phyloP scores from a whole-genome alignment of 2,888 invertebrate genomes.

The Andrena haemorrhoa region DNA sequence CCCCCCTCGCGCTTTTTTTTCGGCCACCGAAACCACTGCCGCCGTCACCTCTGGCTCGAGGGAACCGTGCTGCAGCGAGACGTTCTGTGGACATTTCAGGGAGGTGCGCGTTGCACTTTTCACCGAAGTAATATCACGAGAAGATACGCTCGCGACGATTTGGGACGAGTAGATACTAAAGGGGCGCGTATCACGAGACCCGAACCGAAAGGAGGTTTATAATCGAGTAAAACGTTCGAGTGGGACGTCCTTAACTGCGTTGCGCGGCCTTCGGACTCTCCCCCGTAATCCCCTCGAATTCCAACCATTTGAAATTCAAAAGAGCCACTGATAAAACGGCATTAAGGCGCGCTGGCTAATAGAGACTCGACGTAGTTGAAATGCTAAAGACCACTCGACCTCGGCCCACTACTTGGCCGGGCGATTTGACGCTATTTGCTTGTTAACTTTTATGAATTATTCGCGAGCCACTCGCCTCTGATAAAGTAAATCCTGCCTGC shows the following conservation, averaged over 20 bases:
- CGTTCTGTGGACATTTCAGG: conserved; percentile 31
- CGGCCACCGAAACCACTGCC: conserved; percentile 6
- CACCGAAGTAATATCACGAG: conserved; percentile 52
- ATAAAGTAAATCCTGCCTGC: conserved; percentile 45
- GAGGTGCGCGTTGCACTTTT: conserved; percentile 52
- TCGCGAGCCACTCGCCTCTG: conserved; percentile 43
- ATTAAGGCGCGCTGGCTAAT: conserved; percentile 12
- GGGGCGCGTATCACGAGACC: not conserved
- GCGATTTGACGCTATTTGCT: conserved; percentile 47
- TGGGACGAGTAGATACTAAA: conserved; percentile 1
- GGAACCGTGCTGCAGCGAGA: conserved; percentile 1
- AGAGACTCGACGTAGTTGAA: not conserved
- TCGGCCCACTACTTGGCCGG: conserved; percentile 6
- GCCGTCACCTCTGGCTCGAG: not conserved
- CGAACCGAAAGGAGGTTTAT: conserved; percentile 1
- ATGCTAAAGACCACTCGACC: conserved; percentile 23
- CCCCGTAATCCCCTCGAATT: conserved; percentile 2
- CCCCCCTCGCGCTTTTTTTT: conserved; percentile 11
- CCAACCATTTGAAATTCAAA: conserved; percentile 41
- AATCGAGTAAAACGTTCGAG: not conserved
- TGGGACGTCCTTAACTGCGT: not conserved
- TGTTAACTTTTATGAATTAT: conserved; percentile 55
- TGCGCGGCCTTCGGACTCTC: not conserved
- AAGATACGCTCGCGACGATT: conserved; percentile 36
- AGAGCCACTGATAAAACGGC: not conserved